Evolutionary conservation across 2,113 vertebrate genomes (phyloP).

Genomic region (Alaudala cheleensis): DNA sequence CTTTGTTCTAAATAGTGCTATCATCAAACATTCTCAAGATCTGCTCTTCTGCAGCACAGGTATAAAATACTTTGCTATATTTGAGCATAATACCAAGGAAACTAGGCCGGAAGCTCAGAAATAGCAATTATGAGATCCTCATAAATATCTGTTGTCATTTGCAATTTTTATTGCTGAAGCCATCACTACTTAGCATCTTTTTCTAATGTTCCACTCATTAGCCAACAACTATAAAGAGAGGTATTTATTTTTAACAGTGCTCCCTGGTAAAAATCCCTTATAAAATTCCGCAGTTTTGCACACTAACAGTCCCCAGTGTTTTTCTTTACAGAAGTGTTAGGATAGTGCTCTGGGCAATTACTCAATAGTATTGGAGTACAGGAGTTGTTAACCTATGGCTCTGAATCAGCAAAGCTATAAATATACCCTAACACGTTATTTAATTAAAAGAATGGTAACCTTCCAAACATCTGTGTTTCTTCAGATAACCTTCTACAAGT

Average conservation of each 20-base stretch:
- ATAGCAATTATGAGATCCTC: not conserved
- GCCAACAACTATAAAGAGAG: slow-evolving; percentile 14
- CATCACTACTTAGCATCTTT: not conserved
- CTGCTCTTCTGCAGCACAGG: not conserved
- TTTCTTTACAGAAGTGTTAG: slow-evolving; percentile 44
- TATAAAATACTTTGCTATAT: not conserved
- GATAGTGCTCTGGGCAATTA: slow-evolving; percentile 33
- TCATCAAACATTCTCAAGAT: not conserved
- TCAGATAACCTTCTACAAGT: slow-evolving; percentile 6
- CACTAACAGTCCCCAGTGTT: not conserved
- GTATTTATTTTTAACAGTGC: slow-evolving; percentile 31
- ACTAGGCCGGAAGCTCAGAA: not conserved
- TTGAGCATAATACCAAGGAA: not conserved
- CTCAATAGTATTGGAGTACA: not conserved
- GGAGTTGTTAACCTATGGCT: slow-evolving; percentile 32
- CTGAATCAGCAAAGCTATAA: slow-evolving; percentile 22
- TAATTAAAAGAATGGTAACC: slow-evolving; percentile 40
- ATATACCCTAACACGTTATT: not conserved
- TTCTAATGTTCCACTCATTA: not conserved
- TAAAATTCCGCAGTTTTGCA: slow-evolving; percentile 19
- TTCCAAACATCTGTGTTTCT: slow-evolving; percentile 25
- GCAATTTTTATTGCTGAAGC: not conserved
- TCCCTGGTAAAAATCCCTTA: slow-evolving; percentile 32
- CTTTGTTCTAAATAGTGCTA: not conserved
- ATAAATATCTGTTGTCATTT: not conserved